A percentile compares a stretch with the other conserved stretches of the same genome.
phyloP scores from a whole-genome alignment of 2,888 invertebrate species.

The Lasius fuliginosus region DNA sequence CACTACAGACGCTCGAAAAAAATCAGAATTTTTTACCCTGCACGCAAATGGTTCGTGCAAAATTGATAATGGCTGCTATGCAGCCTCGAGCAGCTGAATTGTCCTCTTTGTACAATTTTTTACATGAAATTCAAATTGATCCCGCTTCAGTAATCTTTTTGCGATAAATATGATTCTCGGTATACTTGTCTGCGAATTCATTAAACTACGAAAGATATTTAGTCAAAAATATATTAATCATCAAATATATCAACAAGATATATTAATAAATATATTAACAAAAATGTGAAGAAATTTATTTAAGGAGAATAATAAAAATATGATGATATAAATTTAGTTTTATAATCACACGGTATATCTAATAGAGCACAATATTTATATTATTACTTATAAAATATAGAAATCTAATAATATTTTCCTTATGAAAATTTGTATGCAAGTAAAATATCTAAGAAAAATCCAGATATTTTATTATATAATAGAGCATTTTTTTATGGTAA shows the following conservation, averaged over 20 bases:
- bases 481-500: background rate
- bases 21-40: constrained; percentile 70
- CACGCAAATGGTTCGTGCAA: constrained; percentile 81
- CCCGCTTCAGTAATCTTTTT: constrained; percentile 43
- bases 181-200: background rate
- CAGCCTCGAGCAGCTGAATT: constrained; percentile 63
- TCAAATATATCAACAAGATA: too few relatives aligned
- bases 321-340: background rate
- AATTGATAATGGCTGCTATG: constrained; percentile 80
- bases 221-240: background rate
- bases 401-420: background rate
- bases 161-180: constrained; percentile 21
- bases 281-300: background rate
- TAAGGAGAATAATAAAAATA: background rate
- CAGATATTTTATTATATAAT: background rate
- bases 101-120: constrained; percentile 55
- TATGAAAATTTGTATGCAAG: background rate
- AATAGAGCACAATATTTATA: background rate
- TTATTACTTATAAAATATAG: constrained; percentile 1
- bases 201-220: constrained; percentile 8
- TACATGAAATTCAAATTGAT: constrained; percentile 47
- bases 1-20: constrained; percentile 64
- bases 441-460: background rate
- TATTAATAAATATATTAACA: background rate
- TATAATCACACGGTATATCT: background rate